phyloP scores from a whole-genome alignment of 2,888 invertebrate genomes.

The Pristionchus arcanus region DNA sequence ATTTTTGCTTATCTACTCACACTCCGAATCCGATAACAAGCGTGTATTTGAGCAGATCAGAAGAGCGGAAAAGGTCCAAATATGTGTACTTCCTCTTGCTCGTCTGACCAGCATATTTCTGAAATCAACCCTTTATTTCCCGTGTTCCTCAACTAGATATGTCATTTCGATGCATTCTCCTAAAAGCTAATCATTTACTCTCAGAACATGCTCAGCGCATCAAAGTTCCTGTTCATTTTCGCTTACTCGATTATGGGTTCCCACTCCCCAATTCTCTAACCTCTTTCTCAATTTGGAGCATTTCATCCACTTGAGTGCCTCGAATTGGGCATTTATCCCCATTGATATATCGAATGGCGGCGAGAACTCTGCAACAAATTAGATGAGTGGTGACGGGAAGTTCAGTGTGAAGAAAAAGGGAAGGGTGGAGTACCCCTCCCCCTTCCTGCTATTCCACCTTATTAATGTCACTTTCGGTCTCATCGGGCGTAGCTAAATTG shows the following conservation, averaged over 20 bases:
- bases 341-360: neutral
- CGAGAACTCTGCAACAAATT: conserved; percentile 33
- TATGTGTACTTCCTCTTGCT: conserved; percentile 22
- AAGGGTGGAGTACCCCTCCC: conserved; percentile 9
- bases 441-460: too few relatives aligned
- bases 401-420: neutral
- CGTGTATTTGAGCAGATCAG: neutral
- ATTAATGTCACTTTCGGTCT: too few relatives aligned
- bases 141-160: neutral
- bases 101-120: neutral
- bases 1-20: neutral
- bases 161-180: neutral
- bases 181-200: neutral
- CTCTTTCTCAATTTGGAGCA: neutral
- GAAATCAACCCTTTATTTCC: neutral
- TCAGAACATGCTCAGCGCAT: neutral
- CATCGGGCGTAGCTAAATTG: too few relatives aligned
- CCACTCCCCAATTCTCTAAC: neutral
- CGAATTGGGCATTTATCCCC: conserved; percentile 12
- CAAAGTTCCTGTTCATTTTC: neutral
- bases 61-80: neutral
- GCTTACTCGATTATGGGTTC: neutral
- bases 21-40: conserved; percentile 21
- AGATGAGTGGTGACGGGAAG: neutral
- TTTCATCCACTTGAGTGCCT: neutral